phyloP scores from a whole-genome alignment of 2,113 vertebrate species.

The Sula dactylatra region DNA sequence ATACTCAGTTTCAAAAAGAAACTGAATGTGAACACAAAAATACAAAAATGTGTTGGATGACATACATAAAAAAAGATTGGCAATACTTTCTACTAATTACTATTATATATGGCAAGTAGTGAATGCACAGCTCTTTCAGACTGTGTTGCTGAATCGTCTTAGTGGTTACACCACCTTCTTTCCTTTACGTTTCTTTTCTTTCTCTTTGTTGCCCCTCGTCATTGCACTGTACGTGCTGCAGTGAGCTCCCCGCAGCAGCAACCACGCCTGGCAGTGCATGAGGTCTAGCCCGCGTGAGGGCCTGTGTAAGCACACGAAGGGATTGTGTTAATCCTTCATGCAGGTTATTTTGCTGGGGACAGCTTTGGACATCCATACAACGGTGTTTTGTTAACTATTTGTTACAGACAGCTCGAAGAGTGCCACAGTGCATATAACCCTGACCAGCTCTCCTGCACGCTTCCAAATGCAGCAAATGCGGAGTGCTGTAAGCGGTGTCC shows the following conservation, averaged over 20 bases:
- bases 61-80: not conserved
- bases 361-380: not conserved
- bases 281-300: not conserved
- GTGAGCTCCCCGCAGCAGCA: not conserved
- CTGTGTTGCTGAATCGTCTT: not conserved
- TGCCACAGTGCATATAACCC: not conserved
- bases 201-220: accelerated
- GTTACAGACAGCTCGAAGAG: not conserved
- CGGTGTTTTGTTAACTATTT: not conserved
- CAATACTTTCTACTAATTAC: not conserved
- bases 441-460: not conserved
- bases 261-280: not conserved
- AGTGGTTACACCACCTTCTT: not conserved
- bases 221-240: accelerated
- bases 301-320: not conserved
- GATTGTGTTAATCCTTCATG: not conserved
- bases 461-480: not conserved
- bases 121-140: not conserved
- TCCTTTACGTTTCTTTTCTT: not conserved
- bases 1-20: not conserved
- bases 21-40: not conserved
- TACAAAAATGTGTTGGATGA: not conserved
- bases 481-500: not conserved
- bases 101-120: not conserved
- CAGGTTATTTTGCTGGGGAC: not conserved